Percentiles rank a stretch among this genome's conserved stretches.
Evolutionary conservation across 1,140 invertebrate species (phyloP).

Genomic region (Rhagoletis zephyria): DNA sequence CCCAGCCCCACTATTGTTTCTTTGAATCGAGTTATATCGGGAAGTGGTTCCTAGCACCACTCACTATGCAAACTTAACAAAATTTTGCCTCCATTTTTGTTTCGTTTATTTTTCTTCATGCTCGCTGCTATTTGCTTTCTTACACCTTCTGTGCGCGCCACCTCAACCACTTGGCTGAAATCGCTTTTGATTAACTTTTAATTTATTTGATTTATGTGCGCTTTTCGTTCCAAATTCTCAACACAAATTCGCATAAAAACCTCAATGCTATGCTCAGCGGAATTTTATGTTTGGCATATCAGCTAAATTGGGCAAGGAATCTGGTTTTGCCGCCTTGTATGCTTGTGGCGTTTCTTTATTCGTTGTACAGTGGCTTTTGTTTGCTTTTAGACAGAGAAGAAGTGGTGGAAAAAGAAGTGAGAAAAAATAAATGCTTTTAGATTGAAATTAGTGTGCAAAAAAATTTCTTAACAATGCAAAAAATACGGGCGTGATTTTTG

Average conservation of each 20-base stretch:
- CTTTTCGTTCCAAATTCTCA: background rate
- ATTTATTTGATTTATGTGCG: constrained; percentile 37
- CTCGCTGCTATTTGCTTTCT: background rate
- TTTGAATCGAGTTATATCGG: too few species aligned
- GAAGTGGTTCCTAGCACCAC: too few species aligned
- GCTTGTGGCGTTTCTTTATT: background rate
- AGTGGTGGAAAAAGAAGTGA: background rate
- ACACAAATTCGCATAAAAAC: background rate
- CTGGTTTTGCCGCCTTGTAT: background rate
- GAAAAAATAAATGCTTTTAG: background rate
- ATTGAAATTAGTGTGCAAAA: background rate
- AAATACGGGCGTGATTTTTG: background rate
- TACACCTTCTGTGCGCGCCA: background rate
- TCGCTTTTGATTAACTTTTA: constrained; percentile 43
- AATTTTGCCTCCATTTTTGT: background rate
- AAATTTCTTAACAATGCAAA: background rate
- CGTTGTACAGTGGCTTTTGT: background rate
- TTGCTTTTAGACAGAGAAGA: background rate
- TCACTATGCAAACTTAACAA: background rate
- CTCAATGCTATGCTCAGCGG: background rate
- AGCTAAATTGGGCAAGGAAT: background rate
- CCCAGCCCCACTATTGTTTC: too few species aligned
- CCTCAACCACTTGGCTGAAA: constrained; percentile 26
- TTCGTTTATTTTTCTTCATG: background rate
- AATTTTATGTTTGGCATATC: background rate